phyloP scores from a whole-genome alignment of 2,113 vertebrate species.

The Bolborhynchus lineola region DNA sequence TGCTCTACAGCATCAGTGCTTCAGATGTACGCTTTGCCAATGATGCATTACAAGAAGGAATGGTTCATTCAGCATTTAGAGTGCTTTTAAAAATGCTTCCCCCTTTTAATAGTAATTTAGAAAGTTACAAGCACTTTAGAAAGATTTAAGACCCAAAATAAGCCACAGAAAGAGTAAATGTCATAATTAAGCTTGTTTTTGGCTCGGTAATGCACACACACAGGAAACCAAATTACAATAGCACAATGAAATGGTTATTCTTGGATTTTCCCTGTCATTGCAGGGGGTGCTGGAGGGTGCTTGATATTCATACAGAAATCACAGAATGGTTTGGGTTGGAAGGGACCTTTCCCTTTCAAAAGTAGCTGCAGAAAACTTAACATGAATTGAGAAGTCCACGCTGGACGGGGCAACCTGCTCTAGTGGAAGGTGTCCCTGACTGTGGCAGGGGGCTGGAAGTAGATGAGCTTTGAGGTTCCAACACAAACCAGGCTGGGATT shows the following conservation, averaged over 20 bases:
- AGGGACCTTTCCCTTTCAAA: neutral
- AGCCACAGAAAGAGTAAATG: neutral
- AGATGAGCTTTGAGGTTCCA: neutral
- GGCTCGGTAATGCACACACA: fast-evolving
- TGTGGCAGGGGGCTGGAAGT: neutral
- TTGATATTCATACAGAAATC: neutral
- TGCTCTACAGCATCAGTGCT: neutral
- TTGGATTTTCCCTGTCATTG: neutral
- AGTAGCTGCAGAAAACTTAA: neutral
- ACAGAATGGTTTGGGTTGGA: neutral
- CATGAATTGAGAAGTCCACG: neutral
- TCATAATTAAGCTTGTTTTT: neutral
- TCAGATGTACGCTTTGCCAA: neutral
- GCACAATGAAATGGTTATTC: too few species aligned
- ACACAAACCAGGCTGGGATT: neutral
- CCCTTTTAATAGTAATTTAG: neutral
- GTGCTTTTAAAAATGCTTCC: neutral
- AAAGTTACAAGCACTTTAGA: neutral
- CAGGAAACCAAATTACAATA: neutral
- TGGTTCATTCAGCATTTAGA: neutral
- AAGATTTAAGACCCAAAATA: neutral
- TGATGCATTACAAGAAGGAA: fast-evolving
- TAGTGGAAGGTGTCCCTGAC: neutral
- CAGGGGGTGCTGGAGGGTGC: neutral
- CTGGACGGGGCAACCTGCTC: neutral